Base-by-base conservation (phyloP, 2,113 vertebrate species). In the Oenanthe oenanthe region DNA sequence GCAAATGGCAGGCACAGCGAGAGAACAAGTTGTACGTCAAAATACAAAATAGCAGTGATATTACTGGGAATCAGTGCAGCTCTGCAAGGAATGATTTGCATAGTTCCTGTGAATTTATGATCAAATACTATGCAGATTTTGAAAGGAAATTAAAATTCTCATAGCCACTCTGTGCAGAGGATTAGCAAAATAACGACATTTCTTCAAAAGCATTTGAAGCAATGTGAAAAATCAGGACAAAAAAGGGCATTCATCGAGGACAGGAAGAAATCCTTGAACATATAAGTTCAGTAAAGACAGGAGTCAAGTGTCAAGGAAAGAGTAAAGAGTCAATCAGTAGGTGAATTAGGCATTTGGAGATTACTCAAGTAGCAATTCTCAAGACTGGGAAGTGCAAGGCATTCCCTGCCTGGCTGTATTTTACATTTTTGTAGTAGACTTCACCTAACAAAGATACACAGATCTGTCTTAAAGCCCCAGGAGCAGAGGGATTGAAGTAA, bases 1-100 rank as follows among this genome's bases (percentile, higher is more conserved):
- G 89, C 88, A 95, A 97, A 96, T 68, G 84, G 93, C 72, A 93
- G 76, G 75, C 94, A 84, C 71, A 95, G 93, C 1, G 0, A 93
- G 51, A 92, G 94, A 94, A 94, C 89, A 88, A 85, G 88, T 56
- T 93, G 94, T 95, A 96, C 25, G 1, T 95, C 89, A 95, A 95
- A 95, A 84, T 48, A 96, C 57, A 81, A 76, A 88, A 84, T 62
- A 93, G 62, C 66, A 84, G 42, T 4, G 21, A 45, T 89, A 53
- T 86, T 93, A 76, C 50, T 84, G 83, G 54, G 89, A 92, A 80
- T 72, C 28, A 2, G 17, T 86, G 68, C 75, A 86, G 88, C 70
- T 87, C 77, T 93, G 67, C 77, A 75, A 56, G 4, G 11, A 92
- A 51, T 22, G 48, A 94, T 95, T 89, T 97, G 74, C 88, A 89